phyloP scores from a whole-genome alignment of 2,888 invertebrate genomes.

The Agonopterix subpropinquella region DNA sequence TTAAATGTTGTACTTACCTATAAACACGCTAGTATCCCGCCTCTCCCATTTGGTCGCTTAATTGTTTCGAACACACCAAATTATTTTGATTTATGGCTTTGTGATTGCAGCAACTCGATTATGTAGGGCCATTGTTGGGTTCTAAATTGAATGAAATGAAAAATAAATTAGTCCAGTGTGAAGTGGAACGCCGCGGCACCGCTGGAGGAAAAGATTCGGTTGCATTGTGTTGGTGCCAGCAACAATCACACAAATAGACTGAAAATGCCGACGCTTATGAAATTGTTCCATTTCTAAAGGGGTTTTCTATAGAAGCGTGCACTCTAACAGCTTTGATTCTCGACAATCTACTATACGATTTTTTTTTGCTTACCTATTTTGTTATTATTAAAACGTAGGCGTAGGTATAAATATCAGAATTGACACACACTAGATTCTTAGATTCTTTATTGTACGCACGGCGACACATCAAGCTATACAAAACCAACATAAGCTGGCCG shows the following conservation, averaged over 20 bases:
- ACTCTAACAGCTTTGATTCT: too few species aligned
- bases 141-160: constrained; percentile 68
- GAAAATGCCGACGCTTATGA: constrained; percentile 9
- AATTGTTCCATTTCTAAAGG: neutral
- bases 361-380: too few species aligned
- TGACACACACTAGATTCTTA: too few species aligned
- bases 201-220: constrained; percentile 27
- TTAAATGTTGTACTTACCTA: constrained; percentile 23
- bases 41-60: constrained; percentile 50
- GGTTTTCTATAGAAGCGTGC: too few species aligned
- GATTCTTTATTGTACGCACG: too few species aligned
- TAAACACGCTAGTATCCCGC: constrained; percentile 29
- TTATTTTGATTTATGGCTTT: constrained; percentile 73
- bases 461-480: too few species aligned
- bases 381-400: too few species aligned
- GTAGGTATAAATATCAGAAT: too few species aligned
- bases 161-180: constrained; percentile 57
- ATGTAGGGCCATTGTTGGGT: constrained; percentile 50
- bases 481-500: too few species aligned
- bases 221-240: constrained; percentile 23
- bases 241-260: too few species aligned
- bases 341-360: too few species aligned
- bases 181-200: constrained; percentile 26
- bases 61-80: constrained; percentile 63
- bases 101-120: constrained; percentile 72